A percentile compares a stretch with the other conserved stretches of the same genome.
Conservation (phyloP, 2,113 vertebrate species). For the Amia ocellicauda region DNA sequence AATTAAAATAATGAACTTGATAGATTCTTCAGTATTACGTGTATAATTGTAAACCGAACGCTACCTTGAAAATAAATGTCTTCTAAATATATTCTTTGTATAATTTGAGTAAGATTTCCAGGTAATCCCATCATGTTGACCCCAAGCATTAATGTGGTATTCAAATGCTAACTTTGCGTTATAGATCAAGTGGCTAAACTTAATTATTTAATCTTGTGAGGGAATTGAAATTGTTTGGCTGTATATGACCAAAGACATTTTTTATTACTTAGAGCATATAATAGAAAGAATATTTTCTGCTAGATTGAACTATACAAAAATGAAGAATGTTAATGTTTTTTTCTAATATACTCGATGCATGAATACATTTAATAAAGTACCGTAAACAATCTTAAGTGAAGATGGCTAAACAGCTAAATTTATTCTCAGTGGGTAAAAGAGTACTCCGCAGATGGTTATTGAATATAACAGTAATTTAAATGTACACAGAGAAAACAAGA, state of each 20-base stretch:
- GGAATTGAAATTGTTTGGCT: neutral
- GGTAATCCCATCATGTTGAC: too few species aligned
- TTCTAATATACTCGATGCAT: conserved; percentile 16
- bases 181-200: too few species aligned
- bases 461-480: conserved; percentile 21
- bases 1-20: too few species aligned
- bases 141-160: too few species aligned
- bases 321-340: conserved; percentile 36
- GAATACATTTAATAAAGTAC: conserved; percentile 14
- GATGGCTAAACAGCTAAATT: conserved; percentile 15
- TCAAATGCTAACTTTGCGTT: too few species aligned
- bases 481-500: conserved; percentile 1
- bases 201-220: neutral
- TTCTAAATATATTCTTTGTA: too few species aligned
- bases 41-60: too few species aligned
- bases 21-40: too few species aligned
- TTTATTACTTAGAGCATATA: conserved; percentile 4
- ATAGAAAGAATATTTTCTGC: conserved; percentile 34
- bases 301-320: conserved; percentile 46
- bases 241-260: conserved; percentile 24
- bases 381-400: conserved; percentile 2
- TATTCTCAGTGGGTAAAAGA: conserved; percentile 2
- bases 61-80: too few species aligned
- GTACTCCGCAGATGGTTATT: conserved; percentile 8
- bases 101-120: too few species aligned